Conservation (phyloP, 2,888 invertebrate genomes). For the Mantis religiosa region DNA sequence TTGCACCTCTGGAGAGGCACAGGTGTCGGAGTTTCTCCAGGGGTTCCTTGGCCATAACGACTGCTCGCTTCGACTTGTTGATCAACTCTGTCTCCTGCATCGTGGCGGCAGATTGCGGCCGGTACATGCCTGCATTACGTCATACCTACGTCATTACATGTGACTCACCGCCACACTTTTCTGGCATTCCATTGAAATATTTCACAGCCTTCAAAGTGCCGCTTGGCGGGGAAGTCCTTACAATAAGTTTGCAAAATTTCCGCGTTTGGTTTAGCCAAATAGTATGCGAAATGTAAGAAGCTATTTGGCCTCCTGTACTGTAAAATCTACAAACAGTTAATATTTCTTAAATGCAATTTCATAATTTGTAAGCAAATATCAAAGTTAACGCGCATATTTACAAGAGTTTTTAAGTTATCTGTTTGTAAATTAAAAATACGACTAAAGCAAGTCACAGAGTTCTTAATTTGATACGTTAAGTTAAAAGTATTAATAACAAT, state of each 20-base stretch:
- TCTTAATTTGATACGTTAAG: no score
- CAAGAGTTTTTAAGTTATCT: no score
- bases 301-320: no score
- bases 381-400: no score
- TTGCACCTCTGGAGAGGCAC: slow-evolving; percentile 80
- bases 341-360: no score
- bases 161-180: neutral
- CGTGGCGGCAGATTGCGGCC: slow-evolving; percentile 23
- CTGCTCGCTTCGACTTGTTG: slow-evolving; percentile 65
- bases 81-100: slow-evolving; percentile 76
- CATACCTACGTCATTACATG: neutral
- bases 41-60: slow-evolving; percentile 67
- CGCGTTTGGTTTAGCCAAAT: neutral
- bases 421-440: no score
- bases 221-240: neutral
- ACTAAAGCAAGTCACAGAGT: no score
- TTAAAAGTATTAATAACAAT: no score
- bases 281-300: no score
- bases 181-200: neutral
- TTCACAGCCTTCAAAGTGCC: neutral
- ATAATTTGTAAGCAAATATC: no score
- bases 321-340: no score
- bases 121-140: slow-evolving; percentile 25
- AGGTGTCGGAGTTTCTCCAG: slow-evolving; percentile 77
- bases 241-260: neutral